Evolutionary conservation across 1,140 invertebrate species (phyloP).

Genomic region (Amyelois transitella): DNA sequence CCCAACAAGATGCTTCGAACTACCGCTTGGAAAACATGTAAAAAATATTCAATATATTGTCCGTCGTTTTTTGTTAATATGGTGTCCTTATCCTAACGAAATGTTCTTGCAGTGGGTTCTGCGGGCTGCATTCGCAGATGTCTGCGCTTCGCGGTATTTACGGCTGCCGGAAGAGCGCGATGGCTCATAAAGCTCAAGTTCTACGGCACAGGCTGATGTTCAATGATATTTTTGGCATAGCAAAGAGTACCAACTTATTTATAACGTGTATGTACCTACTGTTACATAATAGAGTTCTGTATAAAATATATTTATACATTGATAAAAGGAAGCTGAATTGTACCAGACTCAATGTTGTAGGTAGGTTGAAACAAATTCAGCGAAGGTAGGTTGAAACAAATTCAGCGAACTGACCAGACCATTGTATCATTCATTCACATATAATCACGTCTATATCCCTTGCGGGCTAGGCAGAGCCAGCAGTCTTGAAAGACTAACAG

Average conservation of each 20-base stretch:
- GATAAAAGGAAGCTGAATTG: not conserved
- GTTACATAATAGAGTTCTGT: no score
- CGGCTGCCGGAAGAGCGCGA: constrained; percentile 52
- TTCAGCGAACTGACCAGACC: no score
- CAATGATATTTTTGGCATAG: constrained; percentile 62
- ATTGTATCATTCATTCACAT: no score
- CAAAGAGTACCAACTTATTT: not conserved
- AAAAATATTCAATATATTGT: not conserved
- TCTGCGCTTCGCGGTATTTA: constrained; percentile 45
- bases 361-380: no score
- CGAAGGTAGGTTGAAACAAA: no score
- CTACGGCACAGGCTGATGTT: constrained; percentile 45
- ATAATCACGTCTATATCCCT: no score
- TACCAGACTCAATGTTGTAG: not conserved
- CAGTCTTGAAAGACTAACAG: no score
- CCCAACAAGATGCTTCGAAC: no score
- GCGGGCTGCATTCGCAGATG: constrained; percentile 45
- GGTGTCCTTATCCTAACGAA: not conserved
- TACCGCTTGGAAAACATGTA: no score
- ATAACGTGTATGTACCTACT: no score
- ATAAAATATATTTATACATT: not conserved
- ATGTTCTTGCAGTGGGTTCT: constrained; percentile 18
- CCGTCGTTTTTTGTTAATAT: not conserved
- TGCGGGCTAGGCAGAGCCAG: no score
- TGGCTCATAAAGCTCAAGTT: constrained; percentile 59